phyloP scores from a whole-genome alignment of 2,888 invertebrate species.

The Pomacea canaliculata region DNA sequence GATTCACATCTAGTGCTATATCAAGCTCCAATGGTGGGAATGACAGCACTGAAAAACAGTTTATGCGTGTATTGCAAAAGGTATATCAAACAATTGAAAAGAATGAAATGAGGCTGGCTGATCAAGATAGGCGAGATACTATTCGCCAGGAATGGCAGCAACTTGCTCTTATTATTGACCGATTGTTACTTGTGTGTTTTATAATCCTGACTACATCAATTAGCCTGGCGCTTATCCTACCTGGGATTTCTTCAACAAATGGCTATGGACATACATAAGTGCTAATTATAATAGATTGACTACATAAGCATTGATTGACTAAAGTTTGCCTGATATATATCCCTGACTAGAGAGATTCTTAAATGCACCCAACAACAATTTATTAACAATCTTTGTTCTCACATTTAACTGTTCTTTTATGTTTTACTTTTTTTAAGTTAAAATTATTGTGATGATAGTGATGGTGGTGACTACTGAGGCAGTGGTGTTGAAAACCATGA shows the following conservation, averaged over 20 bases:
- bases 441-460: no score
- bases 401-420: no score
- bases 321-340: no score
- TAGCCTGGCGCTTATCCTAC: conserved; percentile 36
- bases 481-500: no score
- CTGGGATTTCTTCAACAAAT: conserved; percentile 8
- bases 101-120: conserved; percentile 82
- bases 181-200: conserved; percentile 72
- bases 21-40: not conserved
- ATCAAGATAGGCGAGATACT: conserved; percentile 83
- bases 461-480: no score
- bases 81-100: conserved; percentile 83
- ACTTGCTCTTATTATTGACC: conserved; percentile 83
- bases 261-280: not conserved
- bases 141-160: conserved; percentile 84
- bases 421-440: no score
- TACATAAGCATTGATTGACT: no score
- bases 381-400: no score
- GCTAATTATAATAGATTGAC: not conserved
- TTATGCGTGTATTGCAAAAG: conserved; percentile 78
- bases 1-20: conserved; percentile 34
- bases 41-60: conserved; percentile 74
- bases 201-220: conserved; percentile 71
- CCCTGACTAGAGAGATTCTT: no score
- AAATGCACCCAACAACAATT: no score